Evolutionary conservation across 2,113 vertebrate species (phyloP), one percentile per base, ranked within the genome.

Genomic region (Mustela lutreola): DNA sequence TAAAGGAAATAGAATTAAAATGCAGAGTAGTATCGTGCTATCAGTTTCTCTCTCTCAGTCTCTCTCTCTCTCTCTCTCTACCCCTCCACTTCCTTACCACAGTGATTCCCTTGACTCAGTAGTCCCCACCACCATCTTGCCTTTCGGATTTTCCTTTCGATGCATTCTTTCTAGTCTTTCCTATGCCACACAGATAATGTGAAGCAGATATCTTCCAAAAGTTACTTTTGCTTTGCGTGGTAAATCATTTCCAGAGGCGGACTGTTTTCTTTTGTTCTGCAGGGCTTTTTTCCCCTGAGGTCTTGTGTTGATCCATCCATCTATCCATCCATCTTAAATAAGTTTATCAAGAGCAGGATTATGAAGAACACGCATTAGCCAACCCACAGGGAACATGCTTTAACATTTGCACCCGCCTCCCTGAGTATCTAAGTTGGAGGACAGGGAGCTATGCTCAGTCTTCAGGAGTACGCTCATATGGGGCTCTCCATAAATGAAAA

Each of bases 241-340:
- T 58, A 90, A 94, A 96, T 96, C n/a, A 82, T 88, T 97, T 96
- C 92, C 84, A 97, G 76, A 94, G 75, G 45, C 31, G 39, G 86
- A 62, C 10, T 73, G n/a, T 79, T 97, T 81, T 95, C 79, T 95
- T 97, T 95, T 85, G 67, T 96, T 95, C 63, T 90, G 33, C 2
- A 56, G 48, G 36, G 36, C 11, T 26, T 26, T 71, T 31, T 5
- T 0, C 18, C 26, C 1, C 45, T 33, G 14, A 48, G 31, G 71
- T 65, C 24, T 53, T 31, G 56, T 62, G 39, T 86, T 36, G 22
- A 76, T 45, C 16, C 10, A 42, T 28, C 76, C n/a, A 60, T 2
- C 26, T 22, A 82, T 39, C 60, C 28, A 53, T 63, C 16, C 26
- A 87, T 76, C 62, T 67, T 90, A 89, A 91, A 31, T 79, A 79